phyloP scores from a whole-genome alignment of 2,113 vertebrate genomes.

The Prunella fulvescens region DNA sequence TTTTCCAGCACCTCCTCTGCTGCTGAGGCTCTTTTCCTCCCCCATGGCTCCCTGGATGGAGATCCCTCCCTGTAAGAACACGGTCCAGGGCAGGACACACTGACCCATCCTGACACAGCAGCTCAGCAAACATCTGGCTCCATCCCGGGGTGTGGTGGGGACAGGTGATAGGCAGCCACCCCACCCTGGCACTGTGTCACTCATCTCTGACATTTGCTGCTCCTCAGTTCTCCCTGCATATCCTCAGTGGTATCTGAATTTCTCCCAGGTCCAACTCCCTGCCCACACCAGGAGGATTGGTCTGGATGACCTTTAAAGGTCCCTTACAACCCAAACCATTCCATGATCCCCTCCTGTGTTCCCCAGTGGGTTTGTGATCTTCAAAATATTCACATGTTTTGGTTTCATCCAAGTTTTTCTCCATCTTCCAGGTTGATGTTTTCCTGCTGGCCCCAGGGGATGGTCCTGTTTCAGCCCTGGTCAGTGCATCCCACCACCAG shows the following conservation, averaged over 20 bases:
- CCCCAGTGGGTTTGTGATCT: background rate
- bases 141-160: accelerated
- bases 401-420: background rate
- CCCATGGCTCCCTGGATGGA: background rate
- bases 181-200: background rate
- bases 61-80: too few relatives aligned
- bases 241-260: background rate
- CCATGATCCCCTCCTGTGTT: accelerated
- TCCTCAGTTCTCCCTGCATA: background rate
- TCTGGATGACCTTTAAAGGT: background rate
- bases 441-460: background rate
- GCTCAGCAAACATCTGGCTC: background rate
- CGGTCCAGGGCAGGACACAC: accelerated
- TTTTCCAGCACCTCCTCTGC: background rate
- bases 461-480: background rate
- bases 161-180: background rate
- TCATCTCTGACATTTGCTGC: background rate
- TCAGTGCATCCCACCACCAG: accelerated
- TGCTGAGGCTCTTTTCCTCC: background rate
- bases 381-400: background rate
- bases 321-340: background rate
- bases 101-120: background rate
- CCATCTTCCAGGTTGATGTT: background rate
- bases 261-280: background rate
- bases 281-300: background rate